phyloP scores from a whole-genome alignment of 2,797 vertebrate genomes.

The Serranus cabrilla region DNA sequence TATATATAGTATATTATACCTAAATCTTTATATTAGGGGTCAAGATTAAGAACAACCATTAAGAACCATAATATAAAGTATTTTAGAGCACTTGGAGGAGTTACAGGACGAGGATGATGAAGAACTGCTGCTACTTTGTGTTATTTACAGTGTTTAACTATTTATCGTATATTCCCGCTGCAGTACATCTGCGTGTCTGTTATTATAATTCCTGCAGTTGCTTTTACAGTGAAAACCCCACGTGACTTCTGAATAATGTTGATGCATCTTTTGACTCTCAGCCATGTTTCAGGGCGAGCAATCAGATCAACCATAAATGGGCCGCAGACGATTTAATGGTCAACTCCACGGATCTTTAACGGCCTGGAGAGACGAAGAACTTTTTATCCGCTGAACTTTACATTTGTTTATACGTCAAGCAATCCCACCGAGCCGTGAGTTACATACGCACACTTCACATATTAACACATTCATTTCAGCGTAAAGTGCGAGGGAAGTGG shows the following conservation, averaged over 20 bases:
- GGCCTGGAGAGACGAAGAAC: slow-evolving; percentile 9
- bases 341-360: slow-evolving; percentile 11
- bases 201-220: neutral
- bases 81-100: neutral
- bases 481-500: slow-evolving; percentile 44
- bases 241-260: slow-evolving; percentile 11
- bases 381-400: neutral
- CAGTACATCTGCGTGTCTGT: neutral
- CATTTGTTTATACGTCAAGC: neutral
- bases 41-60: neutral
- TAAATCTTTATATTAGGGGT: too few species aligned
- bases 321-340: slow-evolving; percentile 10
- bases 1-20: neutral
- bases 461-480: slow-evolving; percentile 41
- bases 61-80: neutral
- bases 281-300: slow-evolving; percentile 16
- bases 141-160: neutral
- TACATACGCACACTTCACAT: slow-evolving; percentile 25
- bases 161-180: neutral
- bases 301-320: slow-evolving; percentile 36
- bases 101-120: too few species aligned
- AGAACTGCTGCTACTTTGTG: neutral
- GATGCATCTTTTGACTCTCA: slow-evolving; percentile 46
- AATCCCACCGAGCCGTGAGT: neutral
- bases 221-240: slow-evolving; percentile 9